Conservation (phyloP, 1,140 invertebrate species). For the Drosophila kanapiae region DNA sequence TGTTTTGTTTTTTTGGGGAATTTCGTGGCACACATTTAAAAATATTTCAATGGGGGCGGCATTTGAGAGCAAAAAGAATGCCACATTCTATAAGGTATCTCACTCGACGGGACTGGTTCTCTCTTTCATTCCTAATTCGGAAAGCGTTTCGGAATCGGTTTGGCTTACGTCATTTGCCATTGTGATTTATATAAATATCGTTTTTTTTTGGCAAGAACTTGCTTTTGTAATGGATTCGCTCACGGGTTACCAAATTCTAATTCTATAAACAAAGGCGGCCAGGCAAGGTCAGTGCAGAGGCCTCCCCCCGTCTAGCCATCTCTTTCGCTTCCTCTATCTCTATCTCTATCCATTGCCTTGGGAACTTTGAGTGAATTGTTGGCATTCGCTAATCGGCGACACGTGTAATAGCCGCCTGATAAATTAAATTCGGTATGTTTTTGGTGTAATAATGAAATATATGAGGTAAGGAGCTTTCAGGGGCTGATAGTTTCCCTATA, state of each 20-base stretch:
- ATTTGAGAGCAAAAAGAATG: constrained; percentile 22
- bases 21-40: constrained; percentile 59
- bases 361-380: constrained; percentile 22
- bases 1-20: constrained; percentile 19
- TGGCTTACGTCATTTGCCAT: constrained; percentile 54
- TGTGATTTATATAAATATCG: constrained; percentile 34
- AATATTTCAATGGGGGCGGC: constrained; percentile 46
- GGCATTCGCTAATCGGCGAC: constrained; percentile 66
- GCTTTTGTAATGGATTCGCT: constrained; percentile 61
- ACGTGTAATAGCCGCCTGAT: constrained; percentile 66
- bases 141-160: constrained; percentile 21
- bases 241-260: constrained; percentile 41
- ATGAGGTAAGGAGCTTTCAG: too few species aligned
- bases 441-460: constrained; percentile 18
- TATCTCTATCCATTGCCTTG: constrained; percentile 15
- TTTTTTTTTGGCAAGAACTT: constrained; percentile 44
- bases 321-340: constrained; percentile 10
- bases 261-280: constrained; percentile 50
- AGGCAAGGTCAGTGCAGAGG: constrained; percentile 56
- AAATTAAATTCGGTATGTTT: constrained; percentile 28
- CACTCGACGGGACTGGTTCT: background rate
- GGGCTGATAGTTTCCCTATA: background rate
- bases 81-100: constrained; percentile 14
- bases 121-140: constrained; percentile 30
- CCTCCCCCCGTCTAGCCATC: constrained; percentile 9